These are phyloP conservation scores for Coenonympha glycerion DNA, from an alignment of 2,888 invertebrate genomes.

Conservation along the genomic window DNA sequence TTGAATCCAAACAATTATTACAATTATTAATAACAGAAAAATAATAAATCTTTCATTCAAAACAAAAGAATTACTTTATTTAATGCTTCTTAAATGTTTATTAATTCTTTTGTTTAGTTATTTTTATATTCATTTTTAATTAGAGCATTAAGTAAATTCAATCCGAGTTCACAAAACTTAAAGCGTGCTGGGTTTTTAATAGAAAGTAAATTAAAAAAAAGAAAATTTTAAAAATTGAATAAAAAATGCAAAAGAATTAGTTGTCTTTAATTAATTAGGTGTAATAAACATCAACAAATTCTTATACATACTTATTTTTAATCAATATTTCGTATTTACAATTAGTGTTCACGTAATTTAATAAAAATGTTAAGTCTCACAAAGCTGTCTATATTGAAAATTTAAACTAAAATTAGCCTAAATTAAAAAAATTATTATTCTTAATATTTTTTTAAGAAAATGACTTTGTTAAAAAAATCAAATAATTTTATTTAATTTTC, in stretches of 20 bases:
- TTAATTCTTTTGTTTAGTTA: not conserved
- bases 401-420: slow-evolving; percentile 1
- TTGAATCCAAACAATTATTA: slow-evolving; percentile 19
- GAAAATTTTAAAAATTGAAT: not conserved
- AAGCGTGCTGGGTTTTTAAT: slow-evolving; percentile 19
- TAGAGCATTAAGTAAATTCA: slow-evolving; percentile 4
- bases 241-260: slow-evolving; percentile 4
- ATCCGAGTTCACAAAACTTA: slow-evolving; percentile 25
- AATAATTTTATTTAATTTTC: no score
- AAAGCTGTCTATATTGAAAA: slow-evolving; percentile 24
- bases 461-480: no score
- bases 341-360: slow-evolving; percentile 37
- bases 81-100: no score
- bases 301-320: slow-evolving; percentile 4
- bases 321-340: slow-evolving; percentile 39
- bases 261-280: slow-evolving; percentile 1
- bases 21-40: no score
- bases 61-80: not conserved
- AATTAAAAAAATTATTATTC: not conserved
- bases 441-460: no score
- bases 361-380: slow-evolving; percentile 39
- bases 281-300: slow-evolving; percentile 10
- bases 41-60: no score
- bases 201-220: slow-evolving; percentile 9
- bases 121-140: not conserved